Evolutionary conservation across 2,888 invertebrate genomes (phyloP).

Genomic region (Xanthostigma xanthostigma): DNA sequence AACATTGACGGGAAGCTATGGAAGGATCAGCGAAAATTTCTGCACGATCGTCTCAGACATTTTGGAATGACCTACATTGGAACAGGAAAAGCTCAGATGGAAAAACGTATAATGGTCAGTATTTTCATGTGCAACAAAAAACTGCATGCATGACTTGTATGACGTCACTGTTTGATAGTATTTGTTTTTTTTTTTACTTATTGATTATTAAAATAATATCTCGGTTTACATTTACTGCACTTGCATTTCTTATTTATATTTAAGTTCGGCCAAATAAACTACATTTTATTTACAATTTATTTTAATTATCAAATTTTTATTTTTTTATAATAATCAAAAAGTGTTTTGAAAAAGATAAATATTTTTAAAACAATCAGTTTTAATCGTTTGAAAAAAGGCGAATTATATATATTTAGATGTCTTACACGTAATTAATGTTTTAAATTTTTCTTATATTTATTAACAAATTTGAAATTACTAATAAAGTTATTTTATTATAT

Average conservation of each 20-base stretch:
- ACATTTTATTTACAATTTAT: background rate
- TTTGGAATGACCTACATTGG: conserved; percentile 83
- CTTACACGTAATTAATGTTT: too few species aligned
- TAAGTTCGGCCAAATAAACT: too few species aligned
- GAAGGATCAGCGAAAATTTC: conserved; percentile 79
- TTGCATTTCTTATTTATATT: too few species aligned
- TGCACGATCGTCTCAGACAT: conserved; percentile 69
- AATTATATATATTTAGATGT: too few species aligned
- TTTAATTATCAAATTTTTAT: conserved; percentile 1
- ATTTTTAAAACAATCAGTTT: background rate
- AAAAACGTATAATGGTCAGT: conserved; percentile 67
- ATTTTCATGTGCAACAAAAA: background rate
- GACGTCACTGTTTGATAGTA: background rate
- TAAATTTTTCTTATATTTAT: too few species aligned
- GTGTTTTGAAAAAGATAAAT: too few species aligned
- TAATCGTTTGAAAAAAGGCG: background rate
- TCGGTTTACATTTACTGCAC: too few species aligned
- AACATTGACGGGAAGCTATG: conserved; percentile 80
- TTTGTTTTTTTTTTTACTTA: conserved; percentile 16
- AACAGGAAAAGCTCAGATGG: conserved; percentile 66
- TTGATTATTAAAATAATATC: background rate
- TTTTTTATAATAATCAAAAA: background rate
- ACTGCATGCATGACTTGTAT: background rate
- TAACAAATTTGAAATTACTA: too few species aligned
- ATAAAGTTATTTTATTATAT: conserved; percentile 11